phyloP scores from a whole-genome alignment of 2,888 invertebrate species.

The Mylabris sibirica region DNA sequence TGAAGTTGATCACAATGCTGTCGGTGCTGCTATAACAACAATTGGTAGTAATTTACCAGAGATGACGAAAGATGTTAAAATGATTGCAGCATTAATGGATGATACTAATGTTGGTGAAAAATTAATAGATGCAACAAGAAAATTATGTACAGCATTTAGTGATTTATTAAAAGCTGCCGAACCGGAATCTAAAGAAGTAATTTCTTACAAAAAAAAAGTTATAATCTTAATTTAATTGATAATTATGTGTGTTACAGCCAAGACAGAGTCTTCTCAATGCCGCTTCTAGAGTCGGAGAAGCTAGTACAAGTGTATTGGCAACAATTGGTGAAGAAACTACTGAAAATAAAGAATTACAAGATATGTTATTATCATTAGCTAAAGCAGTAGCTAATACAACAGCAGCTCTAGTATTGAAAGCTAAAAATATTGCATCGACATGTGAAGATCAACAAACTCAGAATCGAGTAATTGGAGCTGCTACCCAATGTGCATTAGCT shows the following conservation, averaged over 20 bases:
- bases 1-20: constrained; percentile 94
- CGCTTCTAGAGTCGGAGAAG: constrained; percentile 96
- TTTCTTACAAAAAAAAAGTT: neutral
- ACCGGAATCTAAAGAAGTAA: constrained; percentile 83
- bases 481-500: constrained; percentile 95
- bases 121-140: constrained; percentile 89
- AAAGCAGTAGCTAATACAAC: constrained; percentile 99
- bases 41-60: constrained; percentile 96
- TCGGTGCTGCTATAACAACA: constrained; percentile 96
- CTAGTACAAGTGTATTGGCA: constrained; percentile 90
- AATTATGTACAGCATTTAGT: constrained; percentile 91
- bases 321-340: constrained; percentile 93
- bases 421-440: constrained; percentile 94
- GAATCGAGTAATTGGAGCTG: constrained; percentile 91
- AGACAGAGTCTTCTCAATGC: constrained; percentile 93
- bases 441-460: constrained; percentile 82
- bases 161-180: constrained; percentile 95
- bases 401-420: constrained; percentile 93
- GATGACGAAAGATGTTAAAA: constrained; percentile 91
- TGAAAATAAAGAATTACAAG: constrained; percentile 82
- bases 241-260: constrained; percentile 66
- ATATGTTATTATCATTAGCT: constrained; percentile 90
- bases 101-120: constrained; percentile 83
- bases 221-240: no score
- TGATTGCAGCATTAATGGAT: constrained; percentile 95